phyloP scores from a whole-genome alignment of 2,113 vertebrate genomes.

The Melozone crissalis region DNA sequence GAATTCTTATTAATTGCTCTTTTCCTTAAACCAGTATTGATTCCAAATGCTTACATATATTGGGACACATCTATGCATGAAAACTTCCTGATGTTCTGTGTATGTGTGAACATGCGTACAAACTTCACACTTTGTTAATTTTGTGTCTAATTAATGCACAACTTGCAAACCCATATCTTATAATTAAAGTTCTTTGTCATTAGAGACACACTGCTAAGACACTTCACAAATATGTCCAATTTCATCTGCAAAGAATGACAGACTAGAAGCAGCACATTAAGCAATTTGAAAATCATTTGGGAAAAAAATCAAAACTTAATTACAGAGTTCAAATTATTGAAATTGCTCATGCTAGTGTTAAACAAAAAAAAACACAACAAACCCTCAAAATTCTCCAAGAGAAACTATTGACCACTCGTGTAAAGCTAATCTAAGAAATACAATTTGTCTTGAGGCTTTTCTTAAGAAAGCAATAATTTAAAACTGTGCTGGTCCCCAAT shows the following conservation, averaged over 20 bases:
- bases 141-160: slow-evolving; percentile 43
- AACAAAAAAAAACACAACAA: neutral
- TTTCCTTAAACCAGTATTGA: neutral
- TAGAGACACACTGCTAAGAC: neutral
- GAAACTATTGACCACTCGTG: slow-evolving; percentile 41
- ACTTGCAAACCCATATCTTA: slow-evolving; percentile 23
- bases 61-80: neutral
- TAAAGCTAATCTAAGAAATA: slow-evolving; percentile 49
- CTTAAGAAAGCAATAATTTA: slow-evolving; percentile 63
- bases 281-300: slow-evolving; percentile 51
- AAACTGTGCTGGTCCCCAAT: slow-evolving; percentile 38
- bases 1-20: neutral
- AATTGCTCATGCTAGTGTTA: slow-evolving; percentile 1
- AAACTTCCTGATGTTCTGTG: neutral
- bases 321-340: slow-evolving; percentile 50
- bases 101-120: neutral
- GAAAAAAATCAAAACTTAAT: slow-evolving; percentile 48
- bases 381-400: neutral
- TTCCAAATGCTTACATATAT: neutral
- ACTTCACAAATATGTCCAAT: slow-evolving; percentile 41
- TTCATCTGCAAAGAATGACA: slow-evolving; percentile 52
- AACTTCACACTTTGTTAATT: slow-evolving; percentile 25
- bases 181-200: slow-evolving; percentile 47
- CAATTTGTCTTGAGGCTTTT: slow-evolving; percentile 68
- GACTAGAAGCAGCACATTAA: slow-evolving; percentile 29